A percentile compares a stretch with the other conserved stretches of the same genome.
phyloP scores from a whole-genome alignment of 2,797 vertebrate species.

The Poeciliopsis presidionis region DNA sequence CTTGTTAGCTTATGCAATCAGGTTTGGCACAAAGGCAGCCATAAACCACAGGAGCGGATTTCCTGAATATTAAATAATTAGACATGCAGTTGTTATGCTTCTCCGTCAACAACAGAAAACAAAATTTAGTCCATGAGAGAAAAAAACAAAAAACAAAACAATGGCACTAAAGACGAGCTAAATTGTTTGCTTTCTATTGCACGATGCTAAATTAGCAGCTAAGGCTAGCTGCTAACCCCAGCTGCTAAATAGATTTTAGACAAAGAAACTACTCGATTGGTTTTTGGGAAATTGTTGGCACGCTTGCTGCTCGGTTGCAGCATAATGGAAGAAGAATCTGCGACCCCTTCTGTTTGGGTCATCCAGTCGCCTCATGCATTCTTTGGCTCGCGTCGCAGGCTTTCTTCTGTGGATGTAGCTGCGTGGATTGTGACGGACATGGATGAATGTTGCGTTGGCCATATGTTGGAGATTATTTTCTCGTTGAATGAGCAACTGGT shows the following conservation, averaged over 20 bases:
- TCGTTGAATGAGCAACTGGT: background rate
- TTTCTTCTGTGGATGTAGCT: background rate
- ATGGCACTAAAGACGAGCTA: background rate
- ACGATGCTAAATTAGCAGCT: background rate
- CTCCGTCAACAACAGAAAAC: background rate
- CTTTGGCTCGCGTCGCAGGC: background rate
- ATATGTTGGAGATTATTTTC: too few relatives aligned
- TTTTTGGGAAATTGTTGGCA: background rate
- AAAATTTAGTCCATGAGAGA: background rate
- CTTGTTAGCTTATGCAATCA: slow-evolving; percentile 36
- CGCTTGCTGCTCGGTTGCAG: background rate
- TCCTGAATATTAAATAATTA: slow-evolving; percentile 8
- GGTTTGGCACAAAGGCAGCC: slow-evolving; percentile 18
- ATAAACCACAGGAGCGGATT: slow-evolving; percentile 3
- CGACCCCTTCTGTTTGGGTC: background rate
- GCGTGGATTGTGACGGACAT: background rate
- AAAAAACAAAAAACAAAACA: too few relatives aligned
- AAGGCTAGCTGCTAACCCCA: background rate
- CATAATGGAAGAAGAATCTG: background rate
- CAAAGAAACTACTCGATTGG: background rate
- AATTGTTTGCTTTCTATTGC: background rate
- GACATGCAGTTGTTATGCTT: slow-evolving; percentile 13
- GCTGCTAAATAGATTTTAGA: background rate
- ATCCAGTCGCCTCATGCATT: background rate
- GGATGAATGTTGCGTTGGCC: background rate